Evolutionary conservation across 2,797 vertebrate species (phyloP).

Genomic region (Cirrhinus mrigala): DNA sequence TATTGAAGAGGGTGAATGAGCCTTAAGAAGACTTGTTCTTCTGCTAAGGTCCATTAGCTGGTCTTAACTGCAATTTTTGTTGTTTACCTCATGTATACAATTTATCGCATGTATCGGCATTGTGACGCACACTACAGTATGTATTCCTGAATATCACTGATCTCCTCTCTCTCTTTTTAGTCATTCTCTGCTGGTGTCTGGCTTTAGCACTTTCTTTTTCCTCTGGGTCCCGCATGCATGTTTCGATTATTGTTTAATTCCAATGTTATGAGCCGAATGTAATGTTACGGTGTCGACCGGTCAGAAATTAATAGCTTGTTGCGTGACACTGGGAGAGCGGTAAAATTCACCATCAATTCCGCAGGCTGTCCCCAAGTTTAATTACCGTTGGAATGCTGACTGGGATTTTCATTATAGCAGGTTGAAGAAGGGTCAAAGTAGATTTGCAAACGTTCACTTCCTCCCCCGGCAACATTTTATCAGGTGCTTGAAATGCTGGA

Average conservation of each 20-base stretch:
- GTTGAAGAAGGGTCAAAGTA: slow-evolving; percentile 54
- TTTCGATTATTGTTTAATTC: slow-evolving; percentile 42
- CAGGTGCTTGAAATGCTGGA: slow-evolving; percentile 54
- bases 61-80: slow-evolving; percentile 12
- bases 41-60: slow-evolving; percentile 31
- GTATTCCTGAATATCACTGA: not conserved
- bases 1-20: slow-evolving; percentile 25
- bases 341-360: slow-evolving; percentile 54
- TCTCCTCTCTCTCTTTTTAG: slow-evolving; percentile 29
- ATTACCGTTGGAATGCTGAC: slow-evolving; percentile 61
- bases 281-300: slow-evolving; percentile 48
- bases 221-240: slow-evolving; percentile 32
- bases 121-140: not conserved
- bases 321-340: slow-evolving; percentile 39
- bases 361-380: slow-evolving; percentile 54
- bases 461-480: slow-evolving; percentile 50
- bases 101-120: too few species aligned
- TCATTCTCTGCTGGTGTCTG: not conserved
- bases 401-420: slow-evolving; percentile 56
- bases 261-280: slow-evolving; percentile 49
- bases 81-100: slow-evolving; percentile 15
- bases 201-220: slow-evolving; percentile 3
- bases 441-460: slow-evolving; percentile 53
- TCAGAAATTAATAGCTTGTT: slow-evolving; percentile 62
- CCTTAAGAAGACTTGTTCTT: slow-evolving; percentile 18